Evolutionary conservation across 2,113 vertebrate genomes (phyloP).

Genomic region (Hyla sarda): DNA sequence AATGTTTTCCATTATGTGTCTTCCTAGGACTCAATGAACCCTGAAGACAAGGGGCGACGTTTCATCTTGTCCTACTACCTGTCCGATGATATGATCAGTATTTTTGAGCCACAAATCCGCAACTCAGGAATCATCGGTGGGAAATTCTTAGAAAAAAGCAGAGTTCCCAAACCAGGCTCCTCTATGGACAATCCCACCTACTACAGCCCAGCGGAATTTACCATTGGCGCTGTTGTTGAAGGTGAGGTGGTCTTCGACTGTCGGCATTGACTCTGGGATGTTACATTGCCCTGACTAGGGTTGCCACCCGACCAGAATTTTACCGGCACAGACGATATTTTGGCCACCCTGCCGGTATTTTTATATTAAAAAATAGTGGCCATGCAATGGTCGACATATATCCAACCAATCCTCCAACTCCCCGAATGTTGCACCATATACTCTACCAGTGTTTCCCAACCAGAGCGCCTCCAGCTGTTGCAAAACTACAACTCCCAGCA

Average conservation of each 20-base stretch:
- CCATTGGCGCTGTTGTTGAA: constrained; percentile 84
- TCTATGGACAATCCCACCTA: constrained; percentile 76
- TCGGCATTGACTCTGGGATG: too few relatives aligned
- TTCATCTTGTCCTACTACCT: constrained; percentile 90
- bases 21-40: constrained; percentile 83
- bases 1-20: constrained; percentile 5
- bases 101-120: constrained; percentile 81
- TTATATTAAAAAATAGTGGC: too few relatives aligned
- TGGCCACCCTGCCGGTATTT: too few relatives aligned
- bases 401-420: too few relatives aligned
- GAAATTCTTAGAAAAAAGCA: constrained; percentile 82
- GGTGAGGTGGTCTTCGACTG: constrained; percentile 70
- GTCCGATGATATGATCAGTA: constrained; percentile 83
- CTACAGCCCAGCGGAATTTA: constrained; percentile 86
- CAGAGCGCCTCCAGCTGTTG: too few relatives aligned
- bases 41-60: constrained; percentile 75
- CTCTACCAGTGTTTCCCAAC: too few relatives aligned
- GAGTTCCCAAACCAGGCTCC: constrained; percentile 80
- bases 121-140: constrained; percentile 90
- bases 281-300: too few relatives aligned
- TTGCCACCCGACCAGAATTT: too few relatives aligned
- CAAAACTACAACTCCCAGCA: too few relatives aligned
- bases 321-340: too few relatives aligned
- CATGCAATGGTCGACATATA: too few relatives aligned
- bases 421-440: too few relatives aligned